A percentile compares a stretch with the other conserved stretches of the same genome.
Evolutionary conservation across 2,113 vertebrate genomes (phyloP).

Genomic region (Tupaia tana): DNA sequence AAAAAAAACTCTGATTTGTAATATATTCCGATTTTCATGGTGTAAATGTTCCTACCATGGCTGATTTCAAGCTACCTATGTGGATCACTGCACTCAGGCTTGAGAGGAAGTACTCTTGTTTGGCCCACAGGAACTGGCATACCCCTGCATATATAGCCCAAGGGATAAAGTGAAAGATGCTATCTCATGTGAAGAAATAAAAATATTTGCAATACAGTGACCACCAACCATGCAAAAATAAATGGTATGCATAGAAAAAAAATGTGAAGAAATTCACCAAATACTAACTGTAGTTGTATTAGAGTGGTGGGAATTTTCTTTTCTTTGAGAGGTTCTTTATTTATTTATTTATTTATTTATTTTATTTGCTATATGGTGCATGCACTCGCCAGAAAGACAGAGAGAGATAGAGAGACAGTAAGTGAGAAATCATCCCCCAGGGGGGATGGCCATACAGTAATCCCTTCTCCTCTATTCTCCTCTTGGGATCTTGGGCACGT

Average conservation of each 20-base stretch:
- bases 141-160: not conserved
- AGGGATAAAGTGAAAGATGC: not conserved
- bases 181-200: not conserved
- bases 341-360: no score
- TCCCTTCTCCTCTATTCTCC: no score
- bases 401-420: no score
- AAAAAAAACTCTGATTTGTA: not conserved
- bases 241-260: not conserved
- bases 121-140: not conserved
- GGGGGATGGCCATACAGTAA: no score
- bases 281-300: not conserved
- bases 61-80: not conserved
- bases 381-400: no score
- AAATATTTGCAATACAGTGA: slow-evolving; percentile 28
- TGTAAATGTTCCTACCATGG: not conserved
- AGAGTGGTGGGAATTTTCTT: not conserved
- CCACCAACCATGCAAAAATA: not conserved
- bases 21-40: not conserved
- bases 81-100: not conserved
- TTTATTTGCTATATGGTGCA: no score
- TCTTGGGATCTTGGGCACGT: no score
- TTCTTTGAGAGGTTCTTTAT: no score
- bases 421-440: no score
- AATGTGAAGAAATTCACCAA: not conserved
- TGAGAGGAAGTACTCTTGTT: not conserved